Evolutionary conservation across 2,888 invertebrate genomes (phyloP), one percentile per base, ranked within the genome.

Genomic region (Cataglyphis cursor): DNA sequence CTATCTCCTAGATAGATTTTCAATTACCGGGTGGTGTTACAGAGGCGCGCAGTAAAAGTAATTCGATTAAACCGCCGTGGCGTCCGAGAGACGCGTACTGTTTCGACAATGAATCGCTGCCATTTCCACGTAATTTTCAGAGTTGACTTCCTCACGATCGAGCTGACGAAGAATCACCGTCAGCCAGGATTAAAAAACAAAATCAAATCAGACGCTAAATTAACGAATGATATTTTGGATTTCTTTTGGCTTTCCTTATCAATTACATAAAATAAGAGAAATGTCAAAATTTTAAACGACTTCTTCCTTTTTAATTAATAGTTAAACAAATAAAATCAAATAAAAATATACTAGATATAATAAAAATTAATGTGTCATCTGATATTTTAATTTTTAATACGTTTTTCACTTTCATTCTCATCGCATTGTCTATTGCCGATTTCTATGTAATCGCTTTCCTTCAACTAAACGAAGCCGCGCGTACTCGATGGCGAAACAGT

Each of bases 1-100:
- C 87, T 64, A 74, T 87, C 80, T 73, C 65, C 59, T 64, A 61
- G 81, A 81, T 81, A 81, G 78, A 73, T 72, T 80, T 59, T 44
- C 78, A 80, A 80, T 80, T 80, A 72, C 44, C 12, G 44, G 5
- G 10, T 44, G 41, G 78, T 5, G 78, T 78, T 78, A 78, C 57
- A 78, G 73, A 78, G 24, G 44, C 73, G 44, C 74, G 44, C 44
- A 24, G 57, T 59, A 57, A 72, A 78, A 78, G 57, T 78, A 73
- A 80, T 73, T 80, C 78, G 78, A 80, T 80, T 80, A 80, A 59
- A 35, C n/a, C 44, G 18, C 44, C 15, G 24, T 24, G 74, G 73
- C 73, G 35, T 59, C 44, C 41, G n/a, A 59, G 35, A 44, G 44
- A 9, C n/a, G 35, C 31, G 5, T 41, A 41, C n/a, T 72, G 59